Conservation (phyloP, 2,888 invertebrate species). For the Frankliniella fusca region DNA sequence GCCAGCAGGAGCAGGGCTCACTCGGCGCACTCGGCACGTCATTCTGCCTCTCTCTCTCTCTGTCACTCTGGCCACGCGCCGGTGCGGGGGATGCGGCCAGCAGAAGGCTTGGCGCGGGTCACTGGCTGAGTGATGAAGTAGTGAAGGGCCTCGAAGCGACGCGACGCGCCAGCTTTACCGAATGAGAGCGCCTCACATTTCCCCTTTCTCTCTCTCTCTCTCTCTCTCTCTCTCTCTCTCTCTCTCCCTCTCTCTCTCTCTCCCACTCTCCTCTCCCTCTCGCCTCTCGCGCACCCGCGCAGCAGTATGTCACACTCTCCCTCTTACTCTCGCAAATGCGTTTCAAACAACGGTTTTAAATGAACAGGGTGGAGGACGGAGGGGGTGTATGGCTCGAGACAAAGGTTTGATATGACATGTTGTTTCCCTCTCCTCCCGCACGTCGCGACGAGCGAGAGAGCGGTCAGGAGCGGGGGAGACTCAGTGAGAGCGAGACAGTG, state of each 20-base stretch:
- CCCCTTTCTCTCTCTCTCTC: not conserved
- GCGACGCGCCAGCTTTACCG: no score
- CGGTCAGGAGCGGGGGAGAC: not conserved
- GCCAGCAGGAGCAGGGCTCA: no score
- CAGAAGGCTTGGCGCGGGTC: not conserved
- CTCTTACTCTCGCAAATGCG: not conserved
- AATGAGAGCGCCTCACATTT: no score
- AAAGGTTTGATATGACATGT: constrained; percentile 17
- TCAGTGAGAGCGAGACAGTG: not conserved
- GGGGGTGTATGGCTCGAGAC: not conserved
- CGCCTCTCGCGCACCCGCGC: not conserved
- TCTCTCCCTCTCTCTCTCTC: not conserved
- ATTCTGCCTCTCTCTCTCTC: not conserved
- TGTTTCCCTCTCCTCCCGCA: constrained; percentile 1
- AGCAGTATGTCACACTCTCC: not conserved
- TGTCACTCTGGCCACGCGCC: not conserved
- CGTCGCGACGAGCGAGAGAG: not conserved
- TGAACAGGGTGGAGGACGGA: not conserved
- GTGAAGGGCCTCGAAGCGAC: not conserved
- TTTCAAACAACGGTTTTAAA: constrained; percentile 26
- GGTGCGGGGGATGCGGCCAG: no score
- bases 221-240: not conserved
- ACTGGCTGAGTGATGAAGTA: not conserved
- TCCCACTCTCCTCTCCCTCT: not conserved
- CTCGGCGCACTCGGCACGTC: no score